Percentiles rank a stretch among this genome's conserved stretches.
phyloP scores from a whole-genome alignment of 2,113 vertebrate genomes.

The Etheostoma spectabile region DNA sequence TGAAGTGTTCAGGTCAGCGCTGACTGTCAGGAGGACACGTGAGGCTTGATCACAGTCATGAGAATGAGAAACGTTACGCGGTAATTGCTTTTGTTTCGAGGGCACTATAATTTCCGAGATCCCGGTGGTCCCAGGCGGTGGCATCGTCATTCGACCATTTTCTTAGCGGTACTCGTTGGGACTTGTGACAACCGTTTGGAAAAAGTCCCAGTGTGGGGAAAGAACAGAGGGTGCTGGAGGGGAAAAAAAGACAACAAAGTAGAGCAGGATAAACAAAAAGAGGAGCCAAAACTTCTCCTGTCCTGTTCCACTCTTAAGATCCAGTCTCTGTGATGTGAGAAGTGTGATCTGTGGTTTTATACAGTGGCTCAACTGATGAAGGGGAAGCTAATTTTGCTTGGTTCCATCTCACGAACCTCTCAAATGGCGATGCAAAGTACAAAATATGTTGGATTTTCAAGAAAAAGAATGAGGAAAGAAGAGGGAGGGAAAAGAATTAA shows the following conservation, averaged over 20 bases:
- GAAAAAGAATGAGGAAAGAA: no score
- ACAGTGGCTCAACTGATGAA: conserved; percentile 9
- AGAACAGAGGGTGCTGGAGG: not conserved
- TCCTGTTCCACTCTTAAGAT: not conserved
- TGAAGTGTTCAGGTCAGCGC: not conserved
- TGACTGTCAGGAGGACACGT: not conserved
- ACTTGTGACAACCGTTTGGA: conserved; percentile 1
- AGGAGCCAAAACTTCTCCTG: not conserved
- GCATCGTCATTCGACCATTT: not conserved
- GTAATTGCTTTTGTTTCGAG: conserved; percentile 29
- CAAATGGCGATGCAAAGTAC: not conserved
- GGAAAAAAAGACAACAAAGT: not conserved
- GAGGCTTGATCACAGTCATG: conserved; percentile 22
- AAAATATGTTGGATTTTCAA: no score
- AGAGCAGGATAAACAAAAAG: conserved; percentile 3
- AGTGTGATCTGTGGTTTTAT: not conserved
- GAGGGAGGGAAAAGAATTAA: no score
- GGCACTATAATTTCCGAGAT: conserved; percentile 29
- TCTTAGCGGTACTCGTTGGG: not conserved
- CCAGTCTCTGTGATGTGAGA: not conserved
- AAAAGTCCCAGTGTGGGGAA: not conserved
- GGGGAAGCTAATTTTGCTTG: not conserved
- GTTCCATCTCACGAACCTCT: not conserved
- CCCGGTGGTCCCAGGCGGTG: conserved; percentile 9
- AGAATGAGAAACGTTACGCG: not conserved